A percentile compares a stretch with the other conserved stretches of the same genome.
These are phyloP conservation scores for Asbolus verrucosus DNA, from an alignment of 1,140 invertebrate species.

Conservation along the genomic window DNA sequence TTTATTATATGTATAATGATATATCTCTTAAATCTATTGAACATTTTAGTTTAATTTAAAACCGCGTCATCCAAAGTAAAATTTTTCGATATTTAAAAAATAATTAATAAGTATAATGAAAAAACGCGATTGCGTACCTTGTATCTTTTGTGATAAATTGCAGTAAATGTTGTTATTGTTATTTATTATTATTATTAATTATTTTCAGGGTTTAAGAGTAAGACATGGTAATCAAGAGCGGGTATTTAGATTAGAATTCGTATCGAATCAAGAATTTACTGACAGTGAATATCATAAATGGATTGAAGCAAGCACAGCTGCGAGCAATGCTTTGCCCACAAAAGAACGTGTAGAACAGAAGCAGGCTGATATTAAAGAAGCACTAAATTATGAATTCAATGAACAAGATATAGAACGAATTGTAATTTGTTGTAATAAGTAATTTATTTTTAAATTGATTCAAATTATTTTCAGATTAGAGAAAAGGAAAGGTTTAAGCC, in stretches of 20 bases:
- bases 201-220: conserved; percentile 69
- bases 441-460: no score
- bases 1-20: no score
- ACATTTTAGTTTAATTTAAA: no score
- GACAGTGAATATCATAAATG: conserved; percentile 95
- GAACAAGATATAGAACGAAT: conserved; percentile 83
- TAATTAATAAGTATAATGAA: no score
- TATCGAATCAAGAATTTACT: conserved; percentile 97
- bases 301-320: conserved; percentile 84
- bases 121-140: no score
- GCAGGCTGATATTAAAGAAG: conserved; percentile 88
- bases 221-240: conserved; percentile 91
- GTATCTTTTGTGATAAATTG: no score
- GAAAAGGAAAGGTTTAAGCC: conserved; percentile 94
- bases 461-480: conserved; percentile 65
- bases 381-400: conserved; percentile 90
- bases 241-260: conserved; percentile 95
- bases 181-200: no score
- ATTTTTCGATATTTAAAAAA: no score
- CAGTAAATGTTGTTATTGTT: no score
- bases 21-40: no score
- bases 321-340: conserved; percentile 85
- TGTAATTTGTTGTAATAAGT: conserved; percentile 49
- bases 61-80: no score
- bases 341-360: conserved; percentile 89